phyloP scores from a whole-genome alignment of 1,140 invertebrate species.

The Nautilus pompilius region DNA sequence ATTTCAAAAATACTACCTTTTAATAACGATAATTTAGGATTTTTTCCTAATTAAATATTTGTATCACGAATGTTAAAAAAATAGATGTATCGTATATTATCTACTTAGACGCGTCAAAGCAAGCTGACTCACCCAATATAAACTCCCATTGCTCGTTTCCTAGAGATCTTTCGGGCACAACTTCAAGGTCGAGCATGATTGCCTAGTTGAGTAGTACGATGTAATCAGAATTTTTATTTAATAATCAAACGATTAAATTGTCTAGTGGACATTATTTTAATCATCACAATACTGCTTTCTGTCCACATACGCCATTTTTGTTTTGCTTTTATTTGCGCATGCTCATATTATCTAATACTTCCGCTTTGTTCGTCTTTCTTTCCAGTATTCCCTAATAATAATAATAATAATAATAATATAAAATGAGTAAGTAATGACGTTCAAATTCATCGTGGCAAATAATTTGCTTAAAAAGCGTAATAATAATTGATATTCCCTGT shows the following conservation, averaged over 20 bases:
- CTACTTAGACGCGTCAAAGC: not conserved
- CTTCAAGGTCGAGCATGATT: constrained; percentile 89
- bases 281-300: not conserved
- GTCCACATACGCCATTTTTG: constrained; percentile 25
- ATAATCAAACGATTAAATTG: not conserved
- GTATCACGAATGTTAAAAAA: too few species aligned
- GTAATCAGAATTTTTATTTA: constrained; percentile 1
- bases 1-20: too few species aligned
- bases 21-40: too few species aligned
- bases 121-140: constrained; percentile 76
- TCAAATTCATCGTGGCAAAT: too few species aligned
- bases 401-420: too few species aligned
- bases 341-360: constrained; percentile 5
- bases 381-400: too few species aligned
- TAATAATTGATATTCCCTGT: too few species aligned
- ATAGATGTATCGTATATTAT: too few species aligned
- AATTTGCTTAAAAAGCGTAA: too few species aligned
- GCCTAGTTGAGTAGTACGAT: constrained; percentile 1
- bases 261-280: not conserved
- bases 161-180: constrained; percentile 90
- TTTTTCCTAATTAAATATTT: too few species aligned
- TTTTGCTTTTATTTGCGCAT: constrained; percentile 18
- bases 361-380: constrained; percentile 8
- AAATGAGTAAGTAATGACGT: too few species aligned
- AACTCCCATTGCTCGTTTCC: constrained; percentile 97